A percentile compares a stretch with the other conserved stretches of the same genome.
phyloP scores from a whole-genome alignment of 2,888 invertebrate species.

The Watsonalla cultraria region DNA sequence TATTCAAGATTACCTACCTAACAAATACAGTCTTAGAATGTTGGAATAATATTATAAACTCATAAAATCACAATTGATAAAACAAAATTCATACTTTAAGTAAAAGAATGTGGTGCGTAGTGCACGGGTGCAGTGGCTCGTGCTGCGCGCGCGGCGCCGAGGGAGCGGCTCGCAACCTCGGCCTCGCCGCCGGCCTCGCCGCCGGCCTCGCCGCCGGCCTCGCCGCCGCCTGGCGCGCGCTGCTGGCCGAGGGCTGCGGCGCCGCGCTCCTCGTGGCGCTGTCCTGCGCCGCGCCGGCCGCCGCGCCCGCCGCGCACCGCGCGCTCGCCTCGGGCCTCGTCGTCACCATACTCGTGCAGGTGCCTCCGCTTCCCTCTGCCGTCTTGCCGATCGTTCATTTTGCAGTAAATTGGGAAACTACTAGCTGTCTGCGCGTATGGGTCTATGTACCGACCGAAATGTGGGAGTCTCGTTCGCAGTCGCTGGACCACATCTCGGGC shows the following conservation, averaged over 20 bases:
- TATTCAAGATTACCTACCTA: too few relatives aligned
- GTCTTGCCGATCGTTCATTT: too few relatives aligned
- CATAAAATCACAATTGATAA: too few relatives aligned
- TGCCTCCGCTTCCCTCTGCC: slow-evolving; percentile 18
- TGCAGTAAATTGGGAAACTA: too few relatives aligned
- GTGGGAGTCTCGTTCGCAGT: slow-evolving; percentile 49
- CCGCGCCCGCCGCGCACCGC: slow-evolving; percentile 43
- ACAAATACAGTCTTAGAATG: too few relatives aligned
- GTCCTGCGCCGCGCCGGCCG: slow-evolving; percentile 81
- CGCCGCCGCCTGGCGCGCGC: slow-evolving; percentile 33
- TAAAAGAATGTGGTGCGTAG: too few relatives aligned
- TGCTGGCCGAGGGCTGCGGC: slow-evolving; percentile 81
- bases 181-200: slow-evolving; percentile 10
- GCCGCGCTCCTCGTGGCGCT: slow-evolving; percentile 83
- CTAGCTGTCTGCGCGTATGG: too few relatives aligned
- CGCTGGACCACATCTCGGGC: slow-evolving; percentile 86
- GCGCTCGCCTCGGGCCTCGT: slow-evolving; percentile 81
- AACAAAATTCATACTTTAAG: too few relatives aligned
- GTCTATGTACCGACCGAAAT: too few relatives aligned
- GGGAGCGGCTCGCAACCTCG: slow-evolving; percentile 6
- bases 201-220: slow-evolving; percentile 14
- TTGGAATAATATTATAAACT: not conserved
- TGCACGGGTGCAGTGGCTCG: not conserved
- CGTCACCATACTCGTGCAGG: slow-evolving; percentile 83
- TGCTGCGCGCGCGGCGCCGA: slow-evolving; percentile 4